Conservation (phyloP, 2,888 invertebrate genomes). For the Drosophila prolongata region DNA sequence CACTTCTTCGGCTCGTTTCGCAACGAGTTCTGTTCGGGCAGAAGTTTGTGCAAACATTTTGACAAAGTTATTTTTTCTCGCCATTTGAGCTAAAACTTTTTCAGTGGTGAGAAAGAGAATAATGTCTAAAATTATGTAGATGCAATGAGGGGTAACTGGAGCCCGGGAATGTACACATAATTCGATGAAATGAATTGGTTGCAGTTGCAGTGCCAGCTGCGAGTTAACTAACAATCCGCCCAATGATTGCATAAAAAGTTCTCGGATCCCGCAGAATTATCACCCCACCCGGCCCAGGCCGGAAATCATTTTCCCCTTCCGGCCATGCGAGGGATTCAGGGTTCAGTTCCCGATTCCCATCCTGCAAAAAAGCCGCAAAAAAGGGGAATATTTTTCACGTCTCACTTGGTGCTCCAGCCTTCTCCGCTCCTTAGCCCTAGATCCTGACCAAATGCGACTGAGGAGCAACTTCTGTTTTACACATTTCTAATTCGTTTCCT, state of each 20-base stretch:
- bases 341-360: constrained; percentile 63
- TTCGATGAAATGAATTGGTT: constrained; percentile 43
- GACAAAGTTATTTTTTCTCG: constrained; percentile 61
- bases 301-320: constrained; percentile 44
- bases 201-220: constrained; percentile 35
- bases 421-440: background rate
- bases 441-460: constrained; percentile 58
- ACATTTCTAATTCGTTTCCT: constrained; percentile 77
- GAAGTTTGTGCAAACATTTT: constrained; percentile 65
- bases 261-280: constrained; percentile 31
- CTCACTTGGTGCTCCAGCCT: constrained; percentile 12
- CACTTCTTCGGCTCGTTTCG: constrained; percentile 40
- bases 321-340: constrained; percentile 42
- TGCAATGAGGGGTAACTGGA: constrained; percentile 24
- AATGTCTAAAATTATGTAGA: constrained; percentile 62
- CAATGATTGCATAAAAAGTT: constrained; percentile 66
- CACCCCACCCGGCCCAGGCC: constrained; percentile 25
- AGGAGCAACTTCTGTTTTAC: constrained; percentile 77
- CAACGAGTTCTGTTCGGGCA: constrained; percentile 29
- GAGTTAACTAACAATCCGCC: constrained; percentile 44
- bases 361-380: constrained; percentile 54
- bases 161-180: constrained; percentile 18
- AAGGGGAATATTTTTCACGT: constrained; percentile 44
- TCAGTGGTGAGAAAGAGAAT: constrained; percentile 29
- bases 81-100: constrained; percentile 31